Evolutionary conservation across 2,888 invertebrate species (phyloP).

Genomic region (Eristalis arbustorum): DNA sequence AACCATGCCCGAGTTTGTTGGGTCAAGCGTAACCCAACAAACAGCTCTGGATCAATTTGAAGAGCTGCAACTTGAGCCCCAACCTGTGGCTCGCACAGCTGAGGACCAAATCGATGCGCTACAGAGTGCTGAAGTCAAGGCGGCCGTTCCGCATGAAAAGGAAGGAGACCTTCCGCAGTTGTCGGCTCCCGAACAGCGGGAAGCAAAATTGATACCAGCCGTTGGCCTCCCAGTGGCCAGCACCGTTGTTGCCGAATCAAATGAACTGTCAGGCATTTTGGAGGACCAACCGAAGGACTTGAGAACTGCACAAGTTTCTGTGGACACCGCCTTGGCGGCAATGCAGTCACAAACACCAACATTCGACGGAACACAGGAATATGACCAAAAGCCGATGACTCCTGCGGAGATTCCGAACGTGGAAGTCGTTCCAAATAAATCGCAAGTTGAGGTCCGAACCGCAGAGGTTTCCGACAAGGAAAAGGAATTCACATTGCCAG

Average conservation of each 20-base stretch:
- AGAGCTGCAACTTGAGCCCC: conserved; percentile 34
- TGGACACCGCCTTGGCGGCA: conserved; percentile 74
- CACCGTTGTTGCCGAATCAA: conserved; percentile 82
- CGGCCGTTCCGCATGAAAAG: conserved; percentile 73
- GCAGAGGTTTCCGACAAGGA: conserved; percentile 81
- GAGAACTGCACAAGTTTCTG: conserved; percentile 80
- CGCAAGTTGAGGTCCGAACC: conserved; percentile 77
- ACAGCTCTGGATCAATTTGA: conserved; percentile 72
- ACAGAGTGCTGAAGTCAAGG: conserved; percentile 73
- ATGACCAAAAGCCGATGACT: conserved; percentile 74
- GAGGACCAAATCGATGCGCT: conserved; percentile 68
- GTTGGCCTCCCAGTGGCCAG: conserved; percentile 82
- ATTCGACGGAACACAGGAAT: conserved; percentile 76
- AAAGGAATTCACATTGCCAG: conserved; percentile 74
- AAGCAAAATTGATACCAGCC: conserved; percentile 73
- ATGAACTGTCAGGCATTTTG: conserved; percentile 80
- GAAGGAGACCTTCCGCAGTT: conserved; percentile 70
- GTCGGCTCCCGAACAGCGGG: conserved; percentile 58
- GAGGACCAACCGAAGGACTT: conserved; percentile 15
- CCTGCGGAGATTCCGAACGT: conserved; percentile 64
- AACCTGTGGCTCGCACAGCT: conserved; percentile 71
- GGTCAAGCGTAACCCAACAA: conserved; percentile 71
- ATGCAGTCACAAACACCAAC: conserved; percentile 73
- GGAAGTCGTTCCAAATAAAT: conserved; percentile 71
- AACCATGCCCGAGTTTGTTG: conserved; percentile 67